Evolutionary conservation across 1,140 invertebrate species (phyloP), one percentile per base, ranked within the genome.

Genomic region (Maconellicoccus hirsutus): DNA sequence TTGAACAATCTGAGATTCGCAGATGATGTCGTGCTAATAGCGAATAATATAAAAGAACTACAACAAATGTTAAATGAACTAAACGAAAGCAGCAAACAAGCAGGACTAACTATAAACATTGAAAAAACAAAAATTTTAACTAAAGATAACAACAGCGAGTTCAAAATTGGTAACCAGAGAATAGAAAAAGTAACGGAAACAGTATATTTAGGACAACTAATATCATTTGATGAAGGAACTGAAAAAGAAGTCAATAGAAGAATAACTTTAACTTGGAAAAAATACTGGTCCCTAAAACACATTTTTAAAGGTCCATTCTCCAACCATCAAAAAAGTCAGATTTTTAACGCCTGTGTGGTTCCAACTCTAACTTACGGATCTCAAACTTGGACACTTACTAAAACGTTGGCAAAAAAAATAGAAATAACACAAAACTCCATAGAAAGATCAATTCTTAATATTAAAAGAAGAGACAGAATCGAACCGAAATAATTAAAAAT

Each of bases 1-100:
- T 72, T 77, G 26, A 75, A 29, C 59, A 74, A 79, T 72, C 73
- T 79, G 70, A 73, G 76, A n/a, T 79, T 79, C 61, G 77, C 77
- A 6, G 77, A 79, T 71, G 77, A 79, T 63, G 59, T 78, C 63
- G 73, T 79, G 10, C 27, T 79, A 29, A 69, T 76, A 16, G 59
- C 73, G 16, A 70, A 75, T 42, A 71, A 14, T 26, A 63, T 42
- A 22, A 39, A 72, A 1, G 61, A 72, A 66, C 10, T 72, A 25
- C 59, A 69, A 42, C 14, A 59, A 12, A 72, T 72, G 69, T 21
- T 74, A 6, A 19, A 69, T 1, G 29, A 72, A 14, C 42, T 72
- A 61, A 70, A 59, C 14, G 23, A n/a, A 72, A 29, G 10, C 14
- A 26, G 29, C 22, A n/a, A 59, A 59, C 70, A 63, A 59, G 29